Evolutionary conservation across 2,888 invertebrate species (phyloP), one percentile per base, ranked within the genome.

Genomic region (Polymixis lichenea): DNA sequence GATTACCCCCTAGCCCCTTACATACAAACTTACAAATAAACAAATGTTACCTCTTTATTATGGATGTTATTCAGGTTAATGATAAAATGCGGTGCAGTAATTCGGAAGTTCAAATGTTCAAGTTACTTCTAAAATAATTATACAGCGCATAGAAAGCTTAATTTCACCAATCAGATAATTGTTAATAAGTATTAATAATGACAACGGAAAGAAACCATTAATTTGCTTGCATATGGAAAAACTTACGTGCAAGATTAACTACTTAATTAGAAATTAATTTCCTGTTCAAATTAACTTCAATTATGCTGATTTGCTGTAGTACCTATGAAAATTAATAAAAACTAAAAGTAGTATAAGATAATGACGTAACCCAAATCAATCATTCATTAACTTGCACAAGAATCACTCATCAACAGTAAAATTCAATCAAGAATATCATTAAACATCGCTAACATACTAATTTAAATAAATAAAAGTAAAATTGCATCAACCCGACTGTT

Each of bases 401-500:
- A 65, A 69, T 69, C 83, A 46, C 32, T 71, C n/a, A 65, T 65
- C 77, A 65, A 49, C 67, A 76, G 77, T 72, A 82, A 85, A 82
- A 81, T 69, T 72, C 68, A 68, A 55, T 71, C 51, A 72, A 51
- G 65, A 77, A 85, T 82, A 74, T 71, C 49, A 82, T 77, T 82
- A 67, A 70, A 58, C 22, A 66, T 8, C 13, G 53, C 66, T 71
- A 62, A 77, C 77, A 72, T 78, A 58, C 64, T 75, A 9, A 86
- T 86, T 82, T 73, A 80, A 80, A 78, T 83, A 88, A 77, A 84
- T 81, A 86, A 81, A 86, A 86, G 87, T 86, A 72, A 80, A 69
- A 76, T 86, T 87, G 79, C 79, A 78, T 80, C 67, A 76, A 81
- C 81, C 58, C 72, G 77, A 82, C 72, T 25, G 38, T 76, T 68